Percentiles rank a stretch among this genome's conserved stretches.
Conservation (phyloP, 1,140 invertebrate genomes). For the Hylaeus volcanicus region DNA sequence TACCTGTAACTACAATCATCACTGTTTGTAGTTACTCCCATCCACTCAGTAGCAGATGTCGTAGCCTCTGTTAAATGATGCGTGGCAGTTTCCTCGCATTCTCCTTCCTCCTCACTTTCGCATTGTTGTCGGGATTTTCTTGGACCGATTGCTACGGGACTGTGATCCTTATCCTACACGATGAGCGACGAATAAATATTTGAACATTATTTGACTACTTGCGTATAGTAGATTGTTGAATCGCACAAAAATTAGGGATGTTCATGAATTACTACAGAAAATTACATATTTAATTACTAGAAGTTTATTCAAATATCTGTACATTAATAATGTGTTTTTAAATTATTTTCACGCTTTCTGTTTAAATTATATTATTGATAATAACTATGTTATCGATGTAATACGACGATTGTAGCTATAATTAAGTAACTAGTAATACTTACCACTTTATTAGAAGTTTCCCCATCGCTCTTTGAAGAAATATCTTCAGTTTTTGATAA, state of each 20-base stretch:
- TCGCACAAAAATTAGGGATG: background rate
- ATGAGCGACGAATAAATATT: background rate
- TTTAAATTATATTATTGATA: background rate
- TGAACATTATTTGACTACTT: background rate
- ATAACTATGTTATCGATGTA: background rate
- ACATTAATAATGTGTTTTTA: background rate
- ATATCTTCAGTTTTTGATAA: conserved; percentile 61
- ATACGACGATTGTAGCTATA: background rate
- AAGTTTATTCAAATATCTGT: background rate
- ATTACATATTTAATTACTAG: background rate
- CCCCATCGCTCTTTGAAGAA: conserved; percentile 65
- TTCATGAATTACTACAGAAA: background rate
- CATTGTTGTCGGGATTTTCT: conserved; percentile 74
- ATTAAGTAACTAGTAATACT: conserved; percentile 2
- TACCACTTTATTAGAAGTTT: conserved; percentile 67
- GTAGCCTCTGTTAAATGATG: conserved; percentile 82
- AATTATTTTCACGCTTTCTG: background rate
- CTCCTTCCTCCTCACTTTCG: conserved; percentile 83
- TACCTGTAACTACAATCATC: conserved; percentile 90
- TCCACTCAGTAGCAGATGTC: conserved; percentile 90
- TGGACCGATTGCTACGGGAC: conserved; percentile 55
- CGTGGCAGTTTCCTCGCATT: conserved; percentile 80
- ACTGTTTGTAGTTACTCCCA: conserved; percentile 91
- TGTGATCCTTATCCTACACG: conserved; percentile 67
- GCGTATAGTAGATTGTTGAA: background rate